Evolutionary conservation across 64 coral and sea anemone genomes (phyloP).

Genomic region (Montipora capricornis): DNA sequence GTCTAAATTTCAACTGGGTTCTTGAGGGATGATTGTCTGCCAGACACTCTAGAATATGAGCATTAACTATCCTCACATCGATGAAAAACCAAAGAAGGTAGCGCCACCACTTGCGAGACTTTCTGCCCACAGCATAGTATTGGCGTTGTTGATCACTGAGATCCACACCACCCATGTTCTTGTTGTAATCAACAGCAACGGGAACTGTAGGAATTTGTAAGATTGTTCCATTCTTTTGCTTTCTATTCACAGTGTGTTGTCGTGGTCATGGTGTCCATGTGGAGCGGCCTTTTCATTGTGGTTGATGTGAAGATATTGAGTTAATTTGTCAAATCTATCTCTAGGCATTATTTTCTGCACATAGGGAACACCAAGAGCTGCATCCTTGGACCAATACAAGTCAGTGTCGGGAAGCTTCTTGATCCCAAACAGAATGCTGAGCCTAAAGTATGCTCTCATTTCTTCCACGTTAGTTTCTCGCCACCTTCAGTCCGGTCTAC

Average conservation of each 20-base stretch:
- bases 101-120: constrained; percentile 28
- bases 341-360: constrained; percentile 21
- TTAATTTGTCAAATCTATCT: constrained; percentile 61
- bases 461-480: constrained; percentile 6
- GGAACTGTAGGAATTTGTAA: constrained; percentile 11
- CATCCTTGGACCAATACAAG: constrained; percentile 31
- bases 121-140: constrained; percentile 49
- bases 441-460: constrained; percentile 38
- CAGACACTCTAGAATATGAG: constrained; percentile 21
- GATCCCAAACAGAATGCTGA: constrained; percentile 57
- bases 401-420: constrained; percentile 39
- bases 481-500: constrained; percentile 28
- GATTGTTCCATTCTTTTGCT: constrained; percentile 35
- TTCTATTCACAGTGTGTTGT: constrained; percentile 46
- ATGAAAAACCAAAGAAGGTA: constrained; percentile 48
- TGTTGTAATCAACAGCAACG: constrained; percentile 57
- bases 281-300: constrained; percentile 37
- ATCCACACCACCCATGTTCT: constrained; percentile 63
- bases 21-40: not conserved
- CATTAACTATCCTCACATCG: constrained; percentile 52
- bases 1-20: constrained; percentile 4
- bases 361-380: constrained; percentile 55
- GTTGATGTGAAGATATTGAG: constrained; percentile 44
- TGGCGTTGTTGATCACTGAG: constrained; percentile 27
- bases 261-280: constrained; percentile 21